Evolutionary conservation across 2,113 vertebrate species (phyloP).

Genomic region (Scomber colias): DNA sequence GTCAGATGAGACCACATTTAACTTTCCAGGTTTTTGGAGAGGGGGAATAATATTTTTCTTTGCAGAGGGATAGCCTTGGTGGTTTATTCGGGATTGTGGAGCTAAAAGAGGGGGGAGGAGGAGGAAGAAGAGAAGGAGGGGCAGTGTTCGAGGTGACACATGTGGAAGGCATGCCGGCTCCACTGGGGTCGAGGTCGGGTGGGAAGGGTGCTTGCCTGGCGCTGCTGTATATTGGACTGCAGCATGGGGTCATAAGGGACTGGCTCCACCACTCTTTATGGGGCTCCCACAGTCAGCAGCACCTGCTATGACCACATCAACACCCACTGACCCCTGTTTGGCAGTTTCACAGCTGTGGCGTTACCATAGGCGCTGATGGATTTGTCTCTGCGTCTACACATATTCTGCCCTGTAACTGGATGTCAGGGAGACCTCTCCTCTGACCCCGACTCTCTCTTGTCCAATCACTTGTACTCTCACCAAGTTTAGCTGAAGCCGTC

Average conservation of each 20-base stretch:
- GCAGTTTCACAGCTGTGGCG: conserved; percentile 79
- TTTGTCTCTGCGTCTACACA: conserved; percentile 56
- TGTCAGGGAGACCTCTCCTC: conserved; percentile 44
- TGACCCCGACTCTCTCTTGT: conserved; percentile 39
- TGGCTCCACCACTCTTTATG: conserved; percentile 76
- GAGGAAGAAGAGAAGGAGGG: conserved; percentile 9
- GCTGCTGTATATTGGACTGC: conserved; percentile 54
- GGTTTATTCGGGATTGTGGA: conserved; percentile 69
- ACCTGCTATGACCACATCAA: conserved; percentile 81
- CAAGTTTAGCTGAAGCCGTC: conserved; percentile 50
- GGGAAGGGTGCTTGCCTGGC: conserved; percentile 50
- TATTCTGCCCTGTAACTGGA: conserved; percentile 58
- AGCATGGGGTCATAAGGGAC: conserved; percentile 62
- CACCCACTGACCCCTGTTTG: conserved; percentile 76
- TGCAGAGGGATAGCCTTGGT: conserved; percentile 68
- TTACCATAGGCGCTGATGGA: conserved; percentile 68
- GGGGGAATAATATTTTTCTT: conserved; percentile 82
- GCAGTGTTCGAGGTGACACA: conserved; percentile 71
- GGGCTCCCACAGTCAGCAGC: conserved; percentile 73
- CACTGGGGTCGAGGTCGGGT: conserved; percentile 51
- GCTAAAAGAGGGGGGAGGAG: conserved; percentile 11
- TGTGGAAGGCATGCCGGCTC: conserved; percentile 77
- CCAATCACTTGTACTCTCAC: conserved; percentile 32
- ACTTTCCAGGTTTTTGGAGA: conserved; percentile 73
- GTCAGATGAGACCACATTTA: conserved; percentile 83